Evolutionary conservation across 1,140 invertebrate species (phyloP), one percentile per base, ranked within the genome.

Genomic region (Zophobas atratus): DNA sequence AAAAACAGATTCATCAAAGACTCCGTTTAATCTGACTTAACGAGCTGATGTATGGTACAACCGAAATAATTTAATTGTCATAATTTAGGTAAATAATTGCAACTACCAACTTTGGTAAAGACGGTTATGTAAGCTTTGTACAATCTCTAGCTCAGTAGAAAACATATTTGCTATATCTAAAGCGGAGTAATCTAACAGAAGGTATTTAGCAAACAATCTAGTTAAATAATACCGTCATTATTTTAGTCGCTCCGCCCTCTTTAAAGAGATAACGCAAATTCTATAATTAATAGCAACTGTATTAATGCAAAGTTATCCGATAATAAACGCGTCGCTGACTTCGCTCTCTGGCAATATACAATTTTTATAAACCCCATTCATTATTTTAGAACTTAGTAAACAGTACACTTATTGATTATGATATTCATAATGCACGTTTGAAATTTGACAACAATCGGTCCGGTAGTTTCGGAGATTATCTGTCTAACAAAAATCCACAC

Each of bases 181-280:
- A 60, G 39, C 38, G 20, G 36, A 20, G 60, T 43, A 67, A 56
- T 70, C 53, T 53, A 77, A 46, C 39, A 55, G 63, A 76, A 76
- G 57, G 57, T 67, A 72, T 75, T 75, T 76, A 49, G 63, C 73
- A 79, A 70, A 75, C 74, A 78, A 78, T 77, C 70, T 70, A 60
- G 70, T 55, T 70, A 67, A 77, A 77, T 79, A 57, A 74, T 70
- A 79, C 55, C 46, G 39, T 67, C 43, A 76, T 71, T 63, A 79
- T 79, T 77, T 79, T 77, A 72, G 43, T 49, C 57, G 78, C 75
- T 63, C 70, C 41, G 46, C 78, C 78, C 53, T 77, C 67, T 77
- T 60, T 77, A 35, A 46, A 63, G 33, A 79, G 78, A 73, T 73
- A 79, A 77, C 75, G 78, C 75, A 77, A 77, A 79, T 55, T 70